Conservation (phyloP, 2,888 invertebrate genomes). For the Lacanobia wlatinum region DNA sequence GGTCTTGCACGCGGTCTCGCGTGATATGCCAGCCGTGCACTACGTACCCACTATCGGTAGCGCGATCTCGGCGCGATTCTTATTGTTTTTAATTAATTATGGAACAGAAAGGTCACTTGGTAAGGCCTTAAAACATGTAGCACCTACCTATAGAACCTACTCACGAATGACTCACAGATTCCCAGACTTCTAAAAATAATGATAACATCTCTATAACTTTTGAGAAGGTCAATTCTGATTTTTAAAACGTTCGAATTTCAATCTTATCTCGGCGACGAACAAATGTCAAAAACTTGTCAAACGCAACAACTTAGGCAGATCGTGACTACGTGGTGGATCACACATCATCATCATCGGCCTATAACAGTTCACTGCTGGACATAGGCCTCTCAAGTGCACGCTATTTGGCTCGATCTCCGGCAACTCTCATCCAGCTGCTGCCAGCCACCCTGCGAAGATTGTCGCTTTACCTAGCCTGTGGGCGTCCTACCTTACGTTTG, state of each 20-base stretch:
- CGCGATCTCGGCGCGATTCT: slow-evolving; percentile 74
- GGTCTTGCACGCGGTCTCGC: slow-evolving; percentile 55
- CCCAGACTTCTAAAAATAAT: slow-evolving; percentile 36
- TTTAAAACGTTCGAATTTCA: not conserved
- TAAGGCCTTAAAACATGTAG: slow-evolving; percentile 17
- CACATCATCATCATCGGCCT: too few relatives aligned
- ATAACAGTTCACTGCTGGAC: too few relatives aligned
- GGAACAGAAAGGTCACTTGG: slow-evolving; percentile 51
- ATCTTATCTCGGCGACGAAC: not conserved
- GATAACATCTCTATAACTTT: slow-evolving; percentile 11
- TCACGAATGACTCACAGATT: slow-evolving; percentile 22
- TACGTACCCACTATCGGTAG: slow-evolving; percentile 63
- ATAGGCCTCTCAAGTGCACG: too few relatives aligned
- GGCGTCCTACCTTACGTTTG: too few relatives aligned
- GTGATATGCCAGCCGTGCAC: slow-evolving; percentile 67
- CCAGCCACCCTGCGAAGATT: too few relatives aligned
- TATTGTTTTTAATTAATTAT: slow-evolving; percentile 78
- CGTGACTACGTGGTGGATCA: not conserved
- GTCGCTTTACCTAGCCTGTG: too few relatives aligned
- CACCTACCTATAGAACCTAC: slow-evolving; percentile 16
- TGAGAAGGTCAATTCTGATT: not conserved
- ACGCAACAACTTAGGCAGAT: not conserved
- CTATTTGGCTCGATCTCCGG: too few relatives aligned
- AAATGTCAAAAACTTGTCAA: not conserved
- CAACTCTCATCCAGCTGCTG: too few relatives aligned